Evolutionary conservation across 2,113 vertebrate genomes (phyloP).

Genomic region (Sinocyclocheilus rhinocerous): DNA sequence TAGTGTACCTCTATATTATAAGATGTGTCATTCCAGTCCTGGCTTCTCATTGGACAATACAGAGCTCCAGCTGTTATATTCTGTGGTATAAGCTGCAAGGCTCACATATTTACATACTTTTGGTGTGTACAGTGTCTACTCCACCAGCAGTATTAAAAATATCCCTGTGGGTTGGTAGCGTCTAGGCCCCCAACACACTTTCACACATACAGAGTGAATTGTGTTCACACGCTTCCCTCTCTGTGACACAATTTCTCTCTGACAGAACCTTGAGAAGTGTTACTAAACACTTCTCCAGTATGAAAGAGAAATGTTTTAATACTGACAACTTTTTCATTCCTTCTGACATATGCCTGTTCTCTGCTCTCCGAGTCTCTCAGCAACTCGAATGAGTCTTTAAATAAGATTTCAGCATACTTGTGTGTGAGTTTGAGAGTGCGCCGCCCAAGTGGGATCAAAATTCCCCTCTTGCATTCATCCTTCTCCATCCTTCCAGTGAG

Average conservation of each 20-base stretch:
- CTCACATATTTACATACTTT: not conserved
- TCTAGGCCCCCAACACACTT: not conserved
- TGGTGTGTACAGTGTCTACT: constrained; percentile 18
- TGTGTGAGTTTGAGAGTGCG: constrained; percentile 61
- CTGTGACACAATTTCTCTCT: constrained; percentile 31
- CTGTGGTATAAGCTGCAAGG: too few species aligned
- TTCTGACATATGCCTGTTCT: constrained; percentile 49
- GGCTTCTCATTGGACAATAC: not conserved
- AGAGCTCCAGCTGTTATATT: not conserved
- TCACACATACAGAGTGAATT: constrained; percentile 25
- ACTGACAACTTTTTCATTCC: constrained; percentile 32
- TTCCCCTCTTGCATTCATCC: constrained; percentile 71
- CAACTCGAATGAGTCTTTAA: not conserved
- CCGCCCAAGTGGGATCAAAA: constrained; percentile 60
- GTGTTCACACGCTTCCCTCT: not conserved
- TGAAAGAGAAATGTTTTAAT: constrained; percentile 17
- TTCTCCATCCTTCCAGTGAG: constrained; percentile 75
- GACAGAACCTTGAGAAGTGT: constrained; percentile 36
- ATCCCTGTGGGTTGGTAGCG: constrained; percentile 14
- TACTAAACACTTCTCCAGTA: constrained; percentile 23
- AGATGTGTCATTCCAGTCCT: not conserved
- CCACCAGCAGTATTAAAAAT: constrained; percentile 39
- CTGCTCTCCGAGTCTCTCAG: constrained; percentile 11
- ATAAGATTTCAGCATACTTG: not conserved
- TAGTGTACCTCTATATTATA: not conserved